Percentiles rank a stretch among this genome's conserved stretches.
phyloP scores from a whole-genome alignment of 2,888 invertebrate genomes.

The Quadroppia sp. region DNA sequence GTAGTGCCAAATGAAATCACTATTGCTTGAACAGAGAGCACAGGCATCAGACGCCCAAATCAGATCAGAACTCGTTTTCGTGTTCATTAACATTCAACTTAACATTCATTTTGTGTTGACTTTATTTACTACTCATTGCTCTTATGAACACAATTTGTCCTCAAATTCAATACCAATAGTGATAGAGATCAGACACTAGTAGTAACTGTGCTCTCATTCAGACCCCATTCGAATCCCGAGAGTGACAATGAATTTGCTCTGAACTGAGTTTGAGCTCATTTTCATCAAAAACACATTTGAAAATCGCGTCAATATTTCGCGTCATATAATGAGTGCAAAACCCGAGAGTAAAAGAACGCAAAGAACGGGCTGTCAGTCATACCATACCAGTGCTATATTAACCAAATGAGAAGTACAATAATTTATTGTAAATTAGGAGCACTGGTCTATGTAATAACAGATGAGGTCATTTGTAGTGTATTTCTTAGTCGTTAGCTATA shows the following conservation, averaged over 20 bases:
- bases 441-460: conserved; percentile 16
- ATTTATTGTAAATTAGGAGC: conserved; percentile 27
- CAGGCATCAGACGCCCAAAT: conserved; percentile 11
- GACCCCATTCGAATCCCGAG: conserved; percentile 15
- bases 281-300: conserved; percentile 26
- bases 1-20: conserved; percentile 29
- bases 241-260: neutral
- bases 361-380: neutral
- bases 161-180: conserved; percentile 2
- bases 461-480: conserved; percentile 37
- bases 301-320: conserved; percentile 24
- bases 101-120: conserved; percentile 36
- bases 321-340: conserved; percentile 24
- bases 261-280: conserved; percentile 18
- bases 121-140: conserved; percentile 12
- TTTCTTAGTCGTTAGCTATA: conserved; percentile 33
- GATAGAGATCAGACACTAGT: neutral
- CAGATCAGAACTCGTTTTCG: conserved; percentile 33
- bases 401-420: conserved; percentile 12
- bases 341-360: conserved; percentile 11
- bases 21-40: neutral
- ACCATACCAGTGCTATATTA: neutral
- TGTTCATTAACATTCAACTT: conserved; percentile 36
- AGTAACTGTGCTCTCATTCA: neutral
- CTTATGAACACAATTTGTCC: conserved; percentile 32